Base-by-base conservation (phyloP, 1,140 invertebrate genomes). In the Nebria ingens region DNA sequence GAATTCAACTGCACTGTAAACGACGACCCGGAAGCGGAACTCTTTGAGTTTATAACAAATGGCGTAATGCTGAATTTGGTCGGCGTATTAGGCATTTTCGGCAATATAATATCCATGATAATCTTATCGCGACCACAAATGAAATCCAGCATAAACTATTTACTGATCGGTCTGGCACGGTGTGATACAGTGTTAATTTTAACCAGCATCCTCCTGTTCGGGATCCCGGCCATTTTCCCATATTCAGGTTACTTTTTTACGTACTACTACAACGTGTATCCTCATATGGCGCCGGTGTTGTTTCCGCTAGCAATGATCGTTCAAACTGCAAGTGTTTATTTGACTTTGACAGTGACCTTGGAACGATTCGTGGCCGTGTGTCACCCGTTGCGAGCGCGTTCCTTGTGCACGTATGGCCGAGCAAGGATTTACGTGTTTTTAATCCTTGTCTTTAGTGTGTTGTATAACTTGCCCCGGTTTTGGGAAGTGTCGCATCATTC, bases 291-390 rank as follows among this genome's bases (percentile, higher is more conserved):
- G 13, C 83, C 84, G 1, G 83, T 85, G 57, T 78, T 92, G 2
- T 98, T 91, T 69, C 93, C 93, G 0, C 69, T 96, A 12, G 91
- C 87, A 1, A 80, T 91, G 63, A 87, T 87, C 3, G 88, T 91
- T 13, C 93, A 92, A 69, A 95, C 93, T 34, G 91, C 91, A 21
- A 93, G 91, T 15, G 91, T 96, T 45, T 98, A 97, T 76, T 79
- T 97, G 59, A 97, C 95, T 0, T 81, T 98, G 49, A 91, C 91
- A 1, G 95, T 98, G 34, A 97, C 95, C 0, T 79, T 97, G 61
- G 95, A 98, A 71, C 79, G 95, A 49, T 98, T 93, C 74, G 89
- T 98, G 38, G 95, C 94, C 1, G 95, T 98, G 0, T 97, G 94
- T 67, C 91, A 96, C 71, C 94, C 93, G 0, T 74, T 97, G 6